Percentiles rank a stretch among this genome's conserved stretches.
Conservation (phyloP, 53 echinoderm and acorn worm species). For the Stichopus horrens region DNA sequence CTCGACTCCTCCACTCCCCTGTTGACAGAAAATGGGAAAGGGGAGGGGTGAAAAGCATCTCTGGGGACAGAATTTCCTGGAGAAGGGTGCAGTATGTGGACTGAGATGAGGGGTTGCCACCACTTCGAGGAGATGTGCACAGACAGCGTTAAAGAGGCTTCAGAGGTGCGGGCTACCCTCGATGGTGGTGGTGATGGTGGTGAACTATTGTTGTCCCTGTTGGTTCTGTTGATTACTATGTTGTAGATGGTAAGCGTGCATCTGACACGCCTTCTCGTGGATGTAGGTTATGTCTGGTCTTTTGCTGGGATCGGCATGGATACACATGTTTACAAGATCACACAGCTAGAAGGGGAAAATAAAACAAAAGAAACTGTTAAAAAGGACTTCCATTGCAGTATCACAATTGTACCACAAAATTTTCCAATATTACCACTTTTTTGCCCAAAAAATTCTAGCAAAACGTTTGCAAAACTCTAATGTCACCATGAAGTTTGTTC, state of each 20-base stretch:
- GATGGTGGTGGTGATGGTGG: background rate
- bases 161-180: background rate
- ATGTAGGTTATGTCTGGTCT: conserved; percentile 81
- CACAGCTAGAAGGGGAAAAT: conserved; percentile 62
- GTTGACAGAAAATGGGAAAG: no score
- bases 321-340: conserved; percentile 78
- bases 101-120: no score
- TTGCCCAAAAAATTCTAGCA: background rate
- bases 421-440: background rate
- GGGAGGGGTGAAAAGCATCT: no score
- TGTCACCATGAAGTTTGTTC: no score
- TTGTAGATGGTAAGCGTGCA: conserved; percentile 62
- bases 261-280: conserved; percentile 66
- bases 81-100: no score
- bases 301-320: conserved; percentile 79
- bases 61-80: no score
- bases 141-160: no score
- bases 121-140: no score
- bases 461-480: background rate
- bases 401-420: background rate
- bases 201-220: background rate
- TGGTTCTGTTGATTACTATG: conserved; percentile 30
- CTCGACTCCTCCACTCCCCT: no score
- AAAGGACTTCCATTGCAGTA: background rate
- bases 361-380: background rate